Conservation (phyloP, 2,888 invertebrate genomes). For the Oscheius onirici region DNA sequence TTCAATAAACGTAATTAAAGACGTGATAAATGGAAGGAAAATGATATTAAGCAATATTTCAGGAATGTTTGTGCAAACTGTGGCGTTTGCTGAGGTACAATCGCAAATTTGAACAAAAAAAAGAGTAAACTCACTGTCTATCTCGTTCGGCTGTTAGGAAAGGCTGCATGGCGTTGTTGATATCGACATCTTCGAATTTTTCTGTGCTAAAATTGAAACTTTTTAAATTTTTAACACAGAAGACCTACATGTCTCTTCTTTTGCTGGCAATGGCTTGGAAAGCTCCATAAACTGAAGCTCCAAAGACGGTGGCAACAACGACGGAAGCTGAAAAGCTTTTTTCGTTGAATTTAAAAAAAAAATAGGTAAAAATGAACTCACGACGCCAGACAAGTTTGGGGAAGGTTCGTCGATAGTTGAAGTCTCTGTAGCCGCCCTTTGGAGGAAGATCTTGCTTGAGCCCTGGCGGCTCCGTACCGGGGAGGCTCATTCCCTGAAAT, state of each 20-base stretch:
- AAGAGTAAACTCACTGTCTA: conserved; percentile 56
- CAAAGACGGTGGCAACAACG: conserved; percentile 52
- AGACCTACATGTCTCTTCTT: conserved; percentile 41
- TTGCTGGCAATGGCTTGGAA: conserved; percentile 50
- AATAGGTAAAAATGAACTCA: conserved; percentile 45
- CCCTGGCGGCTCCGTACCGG: no score
- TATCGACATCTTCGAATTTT: conserved; percentile 69
- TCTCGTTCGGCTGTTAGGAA: conserved; percentile 70
- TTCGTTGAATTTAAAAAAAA: background rate
- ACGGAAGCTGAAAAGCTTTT: conserved; percentile 49
- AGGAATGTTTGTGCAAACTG: no score
- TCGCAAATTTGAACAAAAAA: conserved; percentile 1
- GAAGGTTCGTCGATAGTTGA: conserved; percentile 74
- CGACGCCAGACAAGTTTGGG: conserved; percentile 69
- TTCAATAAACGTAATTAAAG: no score
- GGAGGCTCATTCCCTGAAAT: conserved; percentile 18
- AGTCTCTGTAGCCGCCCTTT: conserved; percentile 85
- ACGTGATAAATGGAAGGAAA: no score
- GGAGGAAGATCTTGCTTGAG: conserved; percentile 89
- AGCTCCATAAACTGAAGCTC: conserved; percentile 54
- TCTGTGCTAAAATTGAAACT: conserved; percentile 52
- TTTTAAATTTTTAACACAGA: background rate
- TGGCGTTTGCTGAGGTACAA: no score
- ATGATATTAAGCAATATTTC: no score
- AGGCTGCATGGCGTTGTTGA: conserved; percentile 68